Evolutionary conservation across 1,140 invertebrate genomes (phyloP).

Genomic region (Achatina immaculata): DNA sequence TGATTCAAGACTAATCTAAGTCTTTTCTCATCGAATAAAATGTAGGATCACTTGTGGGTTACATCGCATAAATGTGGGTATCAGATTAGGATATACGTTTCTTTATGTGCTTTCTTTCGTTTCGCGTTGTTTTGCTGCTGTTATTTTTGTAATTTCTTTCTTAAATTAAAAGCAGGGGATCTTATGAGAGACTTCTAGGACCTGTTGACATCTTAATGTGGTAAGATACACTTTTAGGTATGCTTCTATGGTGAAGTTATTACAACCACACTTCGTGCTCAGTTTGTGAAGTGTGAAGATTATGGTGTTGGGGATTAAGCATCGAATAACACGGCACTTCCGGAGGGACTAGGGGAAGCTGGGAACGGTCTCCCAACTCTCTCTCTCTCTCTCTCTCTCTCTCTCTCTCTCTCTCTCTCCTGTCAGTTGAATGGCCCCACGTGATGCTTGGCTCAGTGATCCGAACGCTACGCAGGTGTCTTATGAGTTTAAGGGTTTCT

Average conservation of each 20-base stretch:
- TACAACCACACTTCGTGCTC: neutral
- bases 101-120: too few relatives aligned
- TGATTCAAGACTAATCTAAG: neutral
- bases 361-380: neutral
- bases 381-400: too few relatives aligned
- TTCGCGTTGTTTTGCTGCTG: too few relatives aligned
- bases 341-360: neutral
- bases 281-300: neutral
- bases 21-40: neutral
- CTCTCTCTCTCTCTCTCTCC: too few relatives aligned
- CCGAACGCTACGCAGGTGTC: neutral
- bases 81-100: neutral
- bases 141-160: too few relatives aligned
- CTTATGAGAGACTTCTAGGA: too few relatives aligned
- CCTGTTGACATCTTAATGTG: too few relatives aligned
- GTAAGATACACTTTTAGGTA: too few relatives aligned
- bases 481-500: neutral
- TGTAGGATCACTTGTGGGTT: neutral
- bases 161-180: too few relatives aligned
- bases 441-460: neutral
- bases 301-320: neutral
- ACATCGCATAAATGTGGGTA: neutral
- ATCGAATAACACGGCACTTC: neutral
- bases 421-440: neutral
- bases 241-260: too few relatives aligned